Evolutionary conservation across 2,797 vertebrate genomes (phyloP), one percentile per base, ranked within the genome.

Genomic region (Pristis pectinata): DNA sequence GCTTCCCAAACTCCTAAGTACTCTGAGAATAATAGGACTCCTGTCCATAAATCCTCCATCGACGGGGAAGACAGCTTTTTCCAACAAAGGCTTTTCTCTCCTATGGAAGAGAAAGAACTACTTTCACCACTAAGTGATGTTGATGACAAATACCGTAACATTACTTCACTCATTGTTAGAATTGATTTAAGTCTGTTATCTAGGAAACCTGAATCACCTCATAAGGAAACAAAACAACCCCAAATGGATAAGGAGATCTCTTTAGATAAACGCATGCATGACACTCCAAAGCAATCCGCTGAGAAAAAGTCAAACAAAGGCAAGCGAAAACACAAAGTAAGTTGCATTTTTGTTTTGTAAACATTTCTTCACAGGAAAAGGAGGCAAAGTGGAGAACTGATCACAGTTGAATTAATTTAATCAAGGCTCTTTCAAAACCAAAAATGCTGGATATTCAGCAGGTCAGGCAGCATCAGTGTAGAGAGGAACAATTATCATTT

Each of bases 1-100:
- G 99, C 98, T 24, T 99, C 99, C 0, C 98, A 99, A 97, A 99
- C 99, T 53, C 98, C 99, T 94, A 99, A 99, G 96, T 99, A 99
- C 96, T 97, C 98, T 0, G 99, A 99, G 96, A 99, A 98, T 95
- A 98, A 98, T 97, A 98, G 98, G 97, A 99, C 98, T 95, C 98
- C 98, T 0, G 98, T 98, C 95, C 97, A 97, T 95, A 97, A 97
- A 96, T 97, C 97, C 96, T 96, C 96, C 1, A 96, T 97, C 96
- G 97, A 98, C 97, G 97, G 98, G 97, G 97, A 98, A 95, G 97
- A 98, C 95, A 97, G 96, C 95, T 97, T 97, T 97, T 97, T 97
- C 95, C 96, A 97, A 94, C 97, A 97, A 95, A 97, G 97, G 96
- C 97, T 98, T 96, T 98, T 99, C 97, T 99, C 99, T 95, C 98